Evolutionary conservation across 2,888 invertebrate species (phyloP), one percentile per base, ranked within the genome.

Genomic region (Macrophya annulata): DNA sequence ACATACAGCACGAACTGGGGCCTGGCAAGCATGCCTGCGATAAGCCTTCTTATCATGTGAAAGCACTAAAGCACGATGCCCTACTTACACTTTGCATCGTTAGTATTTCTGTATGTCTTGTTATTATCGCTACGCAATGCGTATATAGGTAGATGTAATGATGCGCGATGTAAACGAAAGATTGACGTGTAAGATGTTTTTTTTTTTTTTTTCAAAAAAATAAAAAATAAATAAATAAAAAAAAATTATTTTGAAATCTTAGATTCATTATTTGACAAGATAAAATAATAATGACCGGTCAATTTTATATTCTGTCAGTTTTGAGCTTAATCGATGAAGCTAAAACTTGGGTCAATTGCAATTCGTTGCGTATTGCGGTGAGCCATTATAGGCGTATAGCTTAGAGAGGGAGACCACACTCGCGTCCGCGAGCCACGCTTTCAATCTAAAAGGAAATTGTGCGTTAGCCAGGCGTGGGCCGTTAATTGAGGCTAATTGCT

Each of bases 41-140:
- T 92, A 92, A 92, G 90, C 89, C 89, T 55, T 59, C 90, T 92
- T 92, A 92, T 92, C 92, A 91, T 92, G 92, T 92, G 92, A 92
- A 92, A 92, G 92, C 92, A 92, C 92, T 91, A 92, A 92, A 92
- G 92, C 92, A 91, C 92, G 91, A 90, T 92, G 92, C 92, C 92
- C 92, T 92, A 92, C 92, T 91, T 92, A 90, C 89, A 90, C 89
- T 72, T 48, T 51, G 72, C 65, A 81, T 79, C 86, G 51, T 77
- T 55, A 31, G 17, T 51, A 1, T 31, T 37, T 55, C 48, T 55
- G 25, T 17, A n/a, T 55, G 51, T 25, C 51, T 31, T 15, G 43
- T 9, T 45, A 62, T 37, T 71, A n/a, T 71, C 71, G 40, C 71
- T 12, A 31, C 37, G 8, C 21, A 21, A 21, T 21, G n/a, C 62